Conservation (phyloP, 2,797 vertebrate species). For the Phrynocephalus vlangalii region DNA sequence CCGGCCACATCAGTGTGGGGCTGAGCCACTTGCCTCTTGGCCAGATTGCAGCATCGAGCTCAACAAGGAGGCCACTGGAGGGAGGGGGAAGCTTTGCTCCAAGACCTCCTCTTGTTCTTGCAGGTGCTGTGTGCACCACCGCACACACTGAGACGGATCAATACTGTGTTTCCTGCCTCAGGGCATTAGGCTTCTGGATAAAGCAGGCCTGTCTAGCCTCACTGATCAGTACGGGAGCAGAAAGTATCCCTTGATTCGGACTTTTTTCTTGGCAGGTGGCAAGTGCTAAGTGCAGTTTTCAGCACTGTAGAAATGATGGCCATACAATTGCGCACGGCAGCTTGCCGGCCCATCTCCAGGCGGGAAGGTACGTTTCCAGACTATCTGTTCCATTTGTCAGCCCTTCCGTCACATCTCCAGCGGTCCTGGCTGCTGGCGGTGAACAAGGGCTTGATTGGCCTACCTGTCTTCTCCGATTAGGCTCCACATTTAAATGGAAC, state of each 20-base stretch:
- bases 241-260: neutral
- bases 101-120: neutral
- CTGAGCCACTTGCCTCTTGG: neutral
- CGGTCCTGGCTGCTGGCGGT: conserved; percentile 57
- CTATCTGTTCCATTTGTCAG: conserved; percentile 81
- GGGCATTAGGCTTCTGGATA: conserved; percentile 42
- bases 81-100: neutral
- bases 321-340: conserved; percentile 80
- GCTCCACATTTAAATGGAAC: conserved; percentile 62
- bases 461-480: conserved; percentile 66
- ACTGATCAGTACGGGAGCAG: neutral
- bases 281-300: conserved; percentile 68
- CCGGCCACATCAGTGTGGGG: neutral
- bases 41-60: no score
- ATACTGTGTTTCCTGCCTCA: conserved; percentile 31
- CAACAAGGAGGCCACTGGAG: neutral
- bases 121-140: no score
- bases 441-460: conserved; percentile 50
- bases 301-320: conserved; percentile 73
- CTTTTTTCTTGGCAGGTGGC: conserved; percentile 22
- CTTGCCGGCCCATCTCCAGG: conserved; percentile 84
- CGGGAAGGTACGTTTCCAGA: conserved; percentile 74
- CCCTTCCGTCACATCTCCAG: conserved; percentile 69
- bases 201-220: neutral
- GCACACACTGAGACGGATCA: conserved; percentile 8